A percentile compares a stretch with the other conserved stretches of the same genome.
These are phyloP conservation scores for Rhinophrynus dorsalis DNA, from an alignment of 2,797 vertebrate species.

Conservation along the genomic window DNA sequence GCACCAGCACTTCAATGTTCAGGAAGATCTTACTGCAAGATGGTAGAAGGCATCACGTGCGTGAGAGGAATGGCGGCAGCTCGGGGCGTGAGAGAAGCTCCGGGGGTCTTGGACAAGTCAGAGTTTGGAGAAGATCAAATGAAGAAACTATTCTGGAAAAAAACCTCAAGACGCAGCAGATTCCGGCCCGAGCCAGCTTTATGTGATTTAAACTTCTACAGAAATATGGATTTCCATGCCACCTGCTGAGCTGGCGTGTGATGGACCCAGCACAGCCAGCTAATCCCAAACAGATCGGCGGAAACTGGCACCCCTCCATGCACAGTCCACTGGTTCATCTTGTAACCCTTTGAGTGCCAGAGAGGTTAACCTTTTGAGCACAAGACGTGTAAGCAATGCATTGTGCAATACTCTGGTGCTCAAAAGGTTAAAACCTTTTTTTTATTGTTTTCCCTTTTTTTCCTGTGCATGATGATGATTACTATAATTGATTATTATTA, in stretches of 20 bases:
- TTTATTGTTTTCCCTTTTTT: no score
- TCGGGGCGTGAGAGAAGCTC: background rate
- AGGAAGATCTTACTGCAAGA: background rate
- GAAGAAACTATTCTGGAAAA: background rate
- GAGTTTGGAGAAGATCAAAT: background rate
- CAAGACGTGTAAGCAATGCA: no score
- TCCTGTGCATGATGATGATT: no score
- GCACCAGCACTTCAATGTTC: background rate
- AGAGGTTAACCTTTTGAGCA: no score
- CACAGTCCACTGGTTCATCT: background rate
- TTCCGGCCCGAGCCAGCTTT: background rate
- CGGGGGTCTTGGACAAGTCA: background rate
- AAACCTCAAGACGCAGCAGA: background rate
- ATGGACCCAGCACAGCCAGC: background rate
- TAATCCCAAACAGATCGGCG: constrained; percentile 2
- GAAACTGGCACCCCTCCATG: background rate
- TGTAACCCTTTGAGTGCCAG: no score
- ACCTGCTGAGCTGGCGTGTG: constrained; percentile 13
- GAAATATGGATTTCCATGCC: background rate
- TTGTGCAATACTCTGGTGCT: no score
- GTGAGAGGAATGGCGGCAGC: background rate
- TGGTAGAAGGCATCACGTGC: background rate
- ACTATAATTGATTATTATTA: no score
- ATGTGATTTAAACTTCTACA: background rate
- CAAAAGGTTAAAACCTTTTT: no score